phyloP scores from a whole-genome alignment of 2,113 vertebrate species.

The Coreoperca whiteheadi region DNA sequence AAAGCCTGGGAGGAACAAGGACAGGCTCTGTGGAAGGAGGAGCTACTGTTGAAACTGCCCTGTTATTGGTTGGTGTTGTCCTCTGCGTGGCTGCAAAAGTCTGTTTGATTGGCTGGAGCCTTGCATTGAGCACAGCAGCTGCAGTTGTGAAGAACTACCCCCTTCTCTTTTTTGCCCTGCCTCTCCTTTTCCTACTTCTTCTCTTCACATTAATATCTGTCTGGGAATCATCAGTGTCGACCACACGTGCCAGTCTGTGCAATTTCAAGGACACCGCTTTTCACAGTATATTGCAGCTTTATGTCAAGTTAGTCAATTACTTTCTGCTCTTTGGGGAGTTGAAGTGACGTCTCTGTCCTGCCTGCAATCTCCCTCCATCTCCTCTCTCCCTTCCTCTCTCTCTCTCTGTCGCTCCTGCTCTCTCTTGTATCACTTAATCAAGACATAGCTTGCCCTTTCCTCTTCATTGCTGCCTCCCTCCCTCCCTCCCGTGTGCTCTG shows the following conservation, averaged over 20 bases:
- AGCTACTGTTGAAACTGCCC: slow-evolving; percentile 72
- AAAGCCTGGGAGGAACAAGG: slow-evolving; percentile 69
- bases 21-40: slow-evolving; percentile 68
- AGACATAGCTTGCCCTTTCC: slow-evolving; percentile 84
- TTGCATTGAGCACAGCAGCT: slow-evolving; percentile 82
- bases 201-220: slow-evolving; percentile 64
- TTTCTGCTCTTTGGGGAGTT: slow-evolving; percentile 61
- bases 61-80: slow-evolving; percentile 80
- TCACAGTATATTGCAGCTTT: slow-evolving; percentile 41
- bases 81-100: slow-evolving; percentile 71
- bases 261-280: slow-evolving; percentile 64
- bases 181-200: slow-evolving; percentile 51
- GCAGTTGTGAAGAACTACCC: slow-evolving; percentile 82
- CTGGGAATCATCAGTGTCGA: slow-evolving; percentile 43
- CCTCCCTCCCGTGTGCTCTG: slow-evolving; percentile 67
- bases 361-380: slow-evolving; percentile 65
- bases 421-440: slow-evolving; percentile 83
- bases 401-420: slow-evolving; percentile 60
- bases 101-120: slow-evolving; percentile 76
- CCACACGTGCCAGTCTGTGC: slow-evolving; percentile 46
- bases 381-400: slow-evolving; percentile 49
- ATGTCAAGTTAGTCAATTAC: slow-evolving; percentile 66
- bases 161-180: slow-evolving; percentile 71
- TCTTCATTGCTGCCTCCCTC: slow-evolving; percentile 79
- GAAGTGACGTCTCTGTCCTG: slow-evolving; percentile 76